phyloP scores from a whole-genome alignment of 2,797 vertebrate genomes.

The Xerus rutilus region DNA sequence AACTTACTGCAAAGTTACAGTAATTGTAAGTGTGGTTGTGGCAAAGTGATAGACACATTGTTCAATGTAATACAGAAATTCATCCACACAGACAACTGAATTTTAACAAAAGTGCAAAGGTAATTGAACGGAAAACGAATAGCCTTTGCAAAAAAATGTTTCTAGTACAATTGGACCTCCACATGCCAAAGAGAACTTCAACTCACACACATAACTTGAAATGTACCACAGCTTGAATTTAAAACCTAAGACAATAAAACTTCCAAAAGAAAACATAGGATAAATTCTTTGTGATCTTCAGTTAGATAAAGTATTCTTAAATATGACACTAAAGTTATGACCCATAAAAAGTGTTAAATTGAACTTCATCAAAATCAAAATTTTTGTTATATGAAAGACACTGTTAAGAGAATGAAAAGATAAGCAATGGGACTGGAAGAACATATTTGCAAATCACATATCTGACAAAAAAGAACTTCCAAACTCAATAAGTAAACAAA shows the following conservation, averaged over 20 bases:
- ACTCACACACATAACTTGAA: background rate
- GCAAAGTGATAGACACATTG: background rate
- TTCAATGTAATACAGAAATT: background rate
- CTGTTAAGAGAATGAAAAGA: background rate
- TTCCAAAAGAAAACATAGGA: background rate
- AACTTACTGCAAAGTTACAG: background rate
- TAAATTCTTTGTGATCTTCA: slow-evolving; percentile 15
- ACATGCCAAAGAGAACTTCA: background rate
- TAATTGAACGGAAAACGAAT: background rate
- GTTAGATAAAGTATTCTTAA: background rate
- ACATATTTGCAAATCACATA: slow-evolving; percentile 7
- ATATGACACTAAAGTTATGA: background rate
- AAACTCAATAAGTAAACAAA: slow-evolving; percentile 11
- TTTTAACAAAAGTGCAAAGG: background rate
- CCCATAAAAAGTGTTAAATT: background rate
- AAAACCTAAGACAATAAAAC: background rate
- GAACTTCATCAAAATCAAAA: slow-evolving; percentile 3
- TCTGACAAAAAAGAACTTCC: background rate
- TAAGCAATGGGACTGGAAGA: background rate
- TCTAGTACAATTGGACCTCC: background rate
- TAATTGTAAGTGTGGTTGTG: background rate
- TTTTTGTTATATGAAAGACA: background rate
- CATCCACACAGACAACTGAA: background rate
- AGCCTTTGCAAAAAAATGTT: background rate
- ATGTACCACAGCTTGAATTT: background rate